Evolutionary conservation across 2,797 vertebrate species (phyloP).

Genomic region (Lindbergichthys nudifrons): DNA sequence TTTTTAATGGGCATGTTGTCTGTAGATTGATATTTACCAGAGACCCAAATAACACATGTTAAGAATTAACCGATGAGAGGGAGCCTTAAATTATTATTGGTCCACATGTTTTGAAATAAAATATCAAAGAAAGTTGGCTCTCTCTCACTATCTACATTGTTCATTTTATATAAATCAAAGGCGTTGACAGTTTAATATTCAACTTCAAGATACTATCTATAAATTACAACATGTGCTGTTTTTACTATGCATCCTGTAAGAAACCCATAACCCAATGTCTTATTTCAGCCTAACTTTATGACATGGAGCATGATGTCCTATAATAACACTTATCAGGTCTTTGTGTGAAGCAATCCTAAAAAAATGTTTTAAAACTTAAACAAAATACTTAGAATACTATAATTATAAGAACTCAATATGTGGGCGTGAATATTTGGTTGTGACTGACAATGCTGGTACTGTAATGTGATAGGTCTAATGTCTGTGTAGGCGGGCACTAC

Average conservation of each 20-base stretch:
- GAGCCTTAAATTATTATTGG: conserved; percentile 18
- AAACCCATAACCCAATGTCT: background rate
- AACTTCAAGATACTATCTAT: conserved; percentile 14
- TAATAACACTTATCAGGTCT: background rate
- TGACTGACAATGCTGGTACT: background rate
- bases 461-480: conserved; percentile 9
- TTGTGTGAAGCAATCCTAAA: background rate
- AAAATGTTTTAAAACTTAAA: background rate
- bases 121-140: conserved; percentile 35
- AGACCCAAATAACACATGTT: conserved; percentile 24
- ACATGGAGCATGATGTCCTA: background rate
- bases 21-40: conserved; percentile 22
- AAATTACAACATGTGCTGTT: background rate
- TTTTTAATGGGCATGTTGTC: conserved; percentile 33
- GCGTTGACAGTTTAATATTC: conserved; percentile 33
- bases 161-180: conserved; percentile 18
- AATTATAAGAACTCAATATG: background rate
- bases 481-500: background rate
- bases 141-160: background rate
- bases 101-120: conserved; percentile 40
- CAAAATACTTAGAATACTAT: too few species aligned
- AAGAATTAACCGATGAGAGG: conserved; percentile 53
- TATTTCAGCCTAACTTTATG: background rate
- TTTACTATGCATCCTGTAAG: background rate
- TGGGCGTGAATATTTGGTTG: background rate